Evolutionary conservation across 2,113 vertebrate species (phyloP).

Genomic region (Oostethus manadensis): DNA sequence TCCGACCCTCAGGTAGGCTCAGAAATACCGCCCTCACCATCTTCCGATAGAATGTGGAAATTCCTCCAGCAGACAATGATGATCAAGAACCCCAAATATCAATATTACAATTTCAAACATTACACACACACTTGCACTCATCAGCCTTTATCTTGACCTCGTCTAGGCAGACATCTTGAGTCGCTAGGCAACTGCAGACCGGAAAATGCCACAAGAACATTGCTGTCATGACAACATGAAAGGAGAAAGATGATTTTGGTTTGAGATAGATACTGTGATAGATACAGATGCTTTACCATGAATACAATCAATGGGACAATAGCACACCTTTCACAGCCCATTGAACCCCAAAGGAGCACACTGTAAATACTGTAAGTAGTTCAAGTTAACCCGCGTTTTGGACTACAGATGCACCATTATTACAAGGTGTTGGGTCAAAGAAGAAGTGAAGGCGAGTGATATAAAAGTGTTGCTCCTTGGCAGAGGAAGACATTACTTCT

Average conservation of each 20-base stretch:
- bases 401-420: not conserved
- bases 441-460: constrained; percentile 34
- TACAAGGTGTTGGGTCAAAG: not conserved
- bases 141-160: constrained; percentile 43
- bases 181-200: constrained; percentile 53
- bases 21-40: not conserved
- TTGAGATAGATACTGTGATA: not conserved
- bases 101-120: too few species aligned
- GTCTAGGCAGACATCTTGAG: constrained; percentile 40
- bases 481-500: constrained; percentile 59
- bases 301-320: not conserved
- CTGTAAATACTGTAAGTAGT: not conserved
- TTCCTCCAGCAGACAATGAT: too few species aligned
- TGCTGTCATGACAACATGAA: constrained; percentile 48
- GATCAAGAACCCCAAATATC: too few species aligned
- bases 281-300: not conserved
- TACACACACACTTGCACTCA: not conserved
- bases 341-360: not conserved
- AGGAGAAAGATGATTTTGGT: constrained; percentile 13
- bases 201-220: constrained; percentile 32
- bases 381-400: not conserved
- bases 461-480: constrained; percentile 52
- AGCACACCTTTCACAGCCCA: not conserved
- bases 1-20: constrained; percentile 93
- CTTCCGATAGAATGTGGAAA: too few species aligned